Conservation (phyloP, 2,888 invertebrate species). For the Melieria crassipennis region DNA sequence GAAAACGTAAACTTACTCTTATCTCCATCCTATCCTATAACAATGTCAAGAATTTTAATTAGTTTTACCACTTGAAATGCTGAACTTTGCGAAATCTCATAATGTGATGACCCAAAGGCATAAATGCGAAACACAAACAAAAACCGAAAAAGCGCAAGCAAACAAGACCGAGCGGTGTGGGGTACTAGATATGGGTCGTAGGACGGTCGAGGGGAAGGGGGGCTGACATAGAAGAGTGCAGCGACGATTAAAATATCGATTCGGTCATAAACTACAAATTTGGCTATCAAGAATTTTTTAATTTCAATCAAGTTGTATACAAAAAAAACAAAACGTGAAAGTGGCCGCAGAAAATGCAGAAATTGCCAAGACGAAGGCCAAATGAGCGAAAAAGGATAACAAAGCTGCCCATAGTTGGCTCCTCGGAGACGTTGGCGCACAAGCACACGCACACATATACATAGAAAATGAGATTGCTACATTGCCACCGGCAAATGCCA, state of each 20-base stretch:
- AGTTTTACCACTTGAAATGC: not conserved
- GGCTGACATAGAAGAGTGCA: too few relatives aligned
- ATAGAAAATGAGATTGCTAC: not conserved
- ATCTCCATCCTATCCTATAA: not conserved
- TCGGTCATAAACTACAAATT: not conserved
- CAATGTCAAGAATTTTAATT: constrained; percentile 1
- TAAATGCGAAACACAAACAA: not conserved
- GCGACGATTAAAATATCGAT: too few relatives aligned
- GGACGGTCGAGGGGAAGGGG: too few relatives aligned
- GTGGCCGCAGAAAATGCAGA: too few relatives aligned
- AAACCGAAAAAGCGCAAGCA: not conserved
- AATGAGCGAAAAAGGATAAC: constrained; percentile 3
- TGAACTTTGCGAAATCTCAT: not conserved
- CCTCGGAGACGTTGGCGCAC: too few relatives aligned
- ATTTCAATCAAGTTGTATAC: not conserved
- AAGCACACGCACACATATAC: not conserved
- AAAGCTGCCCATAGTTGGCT: not conserved
- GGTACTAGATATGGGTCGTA: too few relatives aligned
- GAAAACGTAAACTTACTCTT: too few relatives aligned
- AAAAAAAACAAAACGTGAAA: too few relatives aligned
- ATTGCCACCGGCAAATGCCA: constrained; percentile 11
- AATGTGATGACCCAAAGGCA: constrained; percentile 9
- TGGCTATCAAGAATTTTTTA: constrained; percentile 6
- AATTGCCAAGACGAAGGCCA: not conserved
- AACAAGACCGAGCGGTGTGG: not conserved